phyloP scores from a whole-genome alignment of 2,797 vertebrate species.

The Eidolon dupreanum region DNA sequence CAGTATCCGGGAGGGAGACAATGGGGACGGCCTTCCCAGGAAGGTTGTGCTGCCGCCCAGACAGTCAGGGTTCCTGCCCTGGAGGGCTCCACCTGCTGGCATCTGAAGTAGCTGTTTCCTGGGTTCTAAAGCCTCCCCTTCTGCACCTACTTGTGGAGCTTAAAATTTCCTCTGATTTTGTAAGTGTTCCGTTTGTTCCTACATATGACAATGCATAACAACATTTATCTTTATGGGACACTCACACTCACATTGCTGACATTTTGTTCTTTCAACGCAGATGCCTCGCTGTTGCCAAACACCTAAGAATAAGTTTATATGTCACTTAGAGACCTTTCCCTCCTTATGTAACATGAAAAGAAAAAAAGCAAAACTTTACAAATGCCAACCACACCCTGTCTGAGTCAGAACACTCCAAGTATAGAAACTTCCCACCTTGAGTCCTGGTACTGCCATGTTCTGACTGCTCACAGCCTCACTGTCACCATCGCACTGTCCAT shows the following conservation, averaged over 20 bases:
- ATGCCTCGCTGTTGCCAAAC: conserved; percentile 10
- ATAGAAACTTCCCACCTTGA: neutral
- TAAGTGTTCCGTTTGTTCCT: neutral
- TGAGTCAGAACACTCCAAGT: neutral
- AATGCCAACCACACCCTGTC: conserved; percentile 30
- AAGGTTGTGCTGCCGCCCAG: accelerated
- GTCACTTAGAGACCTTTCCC: conserved; percentile 34
- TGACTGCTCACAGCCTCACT: neutral
- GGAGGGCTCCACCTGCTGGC: conserved; percentile 59
- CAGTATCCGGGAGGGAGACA: neutral
- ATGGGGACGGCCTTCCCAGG: neutral
- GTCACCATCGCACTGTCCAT: neutral
- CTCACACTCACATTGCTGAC: conserved; percentile 22
- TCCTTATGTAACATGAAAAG: conserved; percentile 14
- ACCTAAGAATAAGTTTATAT: neutral
- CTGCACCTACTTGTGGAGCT: neutral
- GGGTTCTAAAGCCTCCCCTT: neutral
- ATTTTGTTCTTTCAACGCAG: conserved; percentile 8
- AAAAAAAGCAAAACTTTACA: conserved; percentile 29
- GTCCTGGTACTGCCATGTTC: neutral
- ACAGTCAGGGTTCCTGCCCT: neutral
- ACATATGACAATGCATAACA: neutral
- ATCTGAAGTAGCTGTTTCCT: neutral
- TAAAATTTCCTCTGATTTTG: neutral
- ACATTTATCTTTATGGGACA: neutral